A percentile compares a stretch with the other conserved stretches of the same genome.
These are phyloP conservation scores for Mythimna loreyi DNA, from an alignment of 2,888 invertebrate genomes.

Conservation along the genomic window DNA sequence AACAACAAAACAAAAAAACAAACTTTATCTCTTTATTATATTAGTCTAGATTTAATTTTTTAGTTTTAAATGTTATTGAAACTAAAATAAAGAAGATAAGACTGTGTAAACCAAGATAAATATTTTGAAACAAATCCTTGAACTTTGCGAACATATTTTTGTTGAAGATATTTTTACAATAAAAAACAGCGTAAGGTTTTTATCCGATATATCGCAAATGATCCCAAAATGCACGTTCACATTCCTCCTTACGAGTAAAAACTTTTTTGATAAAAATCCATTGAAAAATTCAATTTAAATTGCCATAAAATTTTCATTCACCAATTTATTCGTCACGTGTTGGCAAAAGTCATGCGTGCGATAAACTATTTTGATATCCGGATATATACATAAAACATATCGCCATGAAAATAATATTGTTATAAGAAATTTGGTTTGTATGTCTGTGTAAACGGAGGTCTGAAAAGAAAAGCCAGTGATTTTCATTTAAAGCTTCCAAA, in stretches of 20 bases:
- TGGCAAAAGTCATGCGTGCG: constrained; percentile 10
- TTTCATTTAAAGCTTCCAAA: not conserved
- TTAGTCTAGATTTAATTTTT: too few species aligned
- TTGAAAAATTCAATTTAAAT: constrained; percentile 15
- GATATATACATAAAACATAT: constrained; percentile 16
- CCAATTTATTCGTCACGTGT: constrained; percentile 39
- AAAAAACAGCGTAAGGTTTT: not conserved
- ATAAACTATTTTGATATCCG: constrained; percentile 24
- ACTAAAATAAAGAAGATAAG: too few species aligned
- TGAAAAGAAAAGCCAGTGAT: not conserved
- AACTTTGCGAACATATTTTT: too few species aligned
- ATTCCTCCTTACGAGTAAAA: not conserved
- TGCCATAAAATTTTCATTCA: constrained; percentile 33
- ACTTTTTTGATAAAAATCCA: not conserved
- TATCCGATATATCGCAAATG: not conserved
- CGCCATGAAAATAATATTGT: too few species aligned
- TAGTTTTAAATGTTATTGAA: too few species aligned
- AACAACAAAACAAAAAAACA: too few species aligned
- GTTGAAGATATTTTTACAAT: not conserved
- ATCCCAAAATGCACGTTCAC: not conserved
- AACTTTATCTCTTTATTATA: too few species aligned
- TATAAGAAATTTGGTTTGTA: too few species aligned
- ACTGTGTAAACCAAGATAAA: not conserved
- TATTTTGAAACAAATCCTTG: not conserved
- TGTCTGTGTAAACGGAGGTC: not conserved